Conservation (phyloP, 2,797 vertebrate genomes). For the Falco concolor region DNA sequence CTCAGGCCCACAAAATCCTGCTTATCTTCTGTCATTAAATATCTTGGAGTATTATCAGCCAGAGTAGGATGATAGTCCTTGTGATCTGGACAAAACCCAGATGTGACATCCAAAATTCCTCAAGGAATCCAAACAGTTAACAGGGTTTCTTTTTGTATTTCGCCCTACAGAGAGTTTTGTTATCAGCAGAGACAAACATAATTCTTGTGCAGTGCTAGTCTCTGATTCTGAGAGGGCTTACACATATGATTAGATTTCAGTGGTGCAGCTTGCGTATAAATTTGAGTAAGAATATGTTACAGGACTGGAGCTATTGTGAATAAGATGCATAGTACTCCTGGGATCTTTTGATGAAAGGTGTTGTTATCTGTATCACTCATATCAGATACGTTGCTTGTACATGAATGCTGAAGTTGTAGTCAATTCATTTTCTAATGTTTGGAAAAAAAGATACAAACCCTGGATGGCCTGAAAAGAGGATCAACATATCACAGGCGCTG, state of each 20-base stretch:
- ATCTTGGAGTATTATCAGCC: not conserved
- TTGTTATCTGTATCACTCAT: constrained; percentile 3
- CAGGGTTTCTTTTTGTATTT: not conserved
- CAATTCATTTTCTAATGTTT: constrained; percentile 23
- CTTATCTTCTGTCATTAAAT: not conserved
- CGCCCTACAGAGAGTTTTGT: not conserved
- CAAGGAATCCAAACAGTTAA: not conserved
- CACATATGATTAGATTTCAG: not conserved
- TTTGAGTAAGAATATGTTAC: not conserved
- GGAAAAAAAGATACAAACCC: not conserved
- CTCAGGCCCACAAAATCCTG: not conserved
- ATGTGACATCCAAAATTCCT: not conserved
- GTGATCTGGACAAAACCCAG: not conserved
- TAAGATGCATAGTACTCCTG: not conserved
- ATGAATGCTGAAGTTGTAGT: not conserved
- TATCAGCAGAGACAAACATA: not conserved
- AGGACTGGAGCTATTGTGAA: not conserved
- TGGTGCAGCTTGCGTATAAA: not conserved
- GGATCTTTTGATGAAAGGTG: constrained; percentile 12
- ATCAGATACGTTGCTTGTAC: not conserved
- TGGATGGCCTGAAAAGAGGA: not conserved
- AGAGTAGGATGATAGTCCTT: not conserved
- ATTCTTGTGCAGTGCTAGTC: not conserved
- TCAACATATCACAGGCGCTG: not conserved
- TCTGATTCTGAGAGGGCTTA: not conserved